Evolutionary conservation across 2,888 invertebrate species (phyloP), one percentile per base, ranked within the genome.

Genomic region (Troglohyphantes excavatus): DNA sequence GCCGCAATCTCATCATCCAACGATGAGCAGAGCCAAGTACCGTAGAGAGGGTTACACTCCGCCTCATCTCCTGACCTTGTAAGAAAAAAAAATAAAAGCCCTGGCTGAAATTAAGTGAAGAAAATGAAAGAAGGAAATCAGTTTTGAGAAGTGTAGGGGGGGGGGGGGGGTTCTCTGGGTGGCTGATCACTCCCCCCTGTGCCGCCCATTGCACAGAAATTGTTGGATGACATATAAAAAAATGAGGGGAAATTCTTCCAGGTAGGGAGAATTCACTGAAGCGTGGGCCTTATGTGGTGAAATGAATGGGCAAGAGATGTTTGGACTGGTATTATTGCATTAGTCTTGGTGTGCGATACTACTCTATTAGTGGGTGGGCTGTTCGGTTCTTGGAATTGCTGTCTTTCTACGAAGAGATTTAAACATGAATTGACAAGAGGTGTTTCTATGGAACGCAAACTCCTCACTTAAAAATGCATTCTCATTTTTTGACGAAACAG

Each of bases 1-100:
- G 17, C 70, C 53, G 21, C 61, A 72, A 53, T 29, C 19, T 33
- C 82, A 46, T 68, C 81, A 17, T 39, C 39, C 43, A 23, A 11
- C 53, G 76, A 27, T 39, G 78, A 78, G 39, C 78, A 72, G 11
- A 43, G 78, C 65, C 68, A 86, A 81, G 73, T 89, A 89, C 88
- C 88, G 82, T 73, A 89, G 76, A 88, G 33, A 53, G n/a, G 88
- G 88, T 89, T 61, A 89, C 82, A 89, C 76, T 23, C 82, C 61
- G 75, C n/a, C 68, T 76, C 26, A 65, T 82, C 68, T 46, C 19
- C 63, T 70, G 86, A 73, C 88, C 88, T 89, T 82, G 88, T 65
- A 2, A 27, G 65, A 3, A 27, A 43, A 63, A 23, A 82, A 89
- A 83, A 76, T 70, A 68, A 86, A 61, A 70, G 75, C 67, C 17